Evolutionary conservation across 2,797 vertebrate genomes (phyloP).

Genomic region (Pipistrellus nathusii): DNA sequence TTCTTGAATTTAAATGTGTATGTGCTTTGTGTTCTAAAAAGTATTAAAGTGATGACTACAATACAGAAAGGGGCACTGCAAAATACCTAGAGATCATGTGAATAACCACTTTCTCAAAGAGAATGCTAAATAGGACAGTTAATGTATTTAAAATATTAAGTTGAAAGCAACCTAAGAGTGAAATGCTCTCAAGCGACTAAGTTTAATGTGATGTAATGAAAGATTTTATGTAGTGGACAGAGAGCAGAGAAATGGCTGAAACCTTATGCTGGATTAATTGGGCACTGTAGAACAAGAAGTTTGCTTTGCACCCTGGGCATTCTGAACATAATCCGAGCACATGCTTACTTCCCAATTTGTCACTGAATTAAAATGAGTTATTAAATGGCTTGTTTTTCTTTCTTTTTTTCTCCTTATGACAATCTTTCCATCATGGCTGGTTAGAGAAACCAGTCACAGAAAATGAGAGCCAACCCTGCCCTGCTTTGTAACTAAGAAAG

Average conservation of each 20-base stretch:
- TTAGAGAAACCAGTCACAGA: slow-evolving; percentile 81
- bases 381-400: slow-evolving; percentile 79
- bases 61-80: neutral
- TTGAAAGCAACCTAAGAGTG: slow-evolving; percentile 6
- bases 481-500: slow-evolving; percentile 84
- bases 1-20: slow-evolving; percentile 43
- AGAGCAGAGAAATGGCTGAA: slow-evolving; percentile 42
- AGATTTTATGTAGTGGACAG: slow-evolving; percentile 55
- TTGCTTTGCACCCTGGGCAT: slow-evolving; percentile 80
- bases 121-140: neutral
- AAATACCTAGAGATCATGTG: neutral
- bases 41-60: slow-evolving; percentile 24
- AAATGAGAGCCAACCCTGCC: slow-evolving; percentile 64
- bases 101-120: slow-evolving; percentile 9
- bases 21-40: slow-evolving; percentile 32
- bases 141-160: slow-evolving; percentile 63
- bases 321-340: slow-evolving; percentile 78
- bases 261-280: slow-evolving; percentile 80
- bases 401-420: slow-evolving; percentile 64
- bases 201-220: slow-evolving; percentile 42
- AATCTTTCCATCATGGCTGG: slow-evolving; percentile 84
- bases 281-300: slow-evolving; percentile 80
- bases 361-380: slow-evolving; percentile 84
- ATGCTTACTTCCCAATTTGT: slow-evolving; percentile 82
- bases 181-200: slow-evolving; percentile 26